These are phyloP conservation scores for Strongylocentrotus purpuratus DNA, from an alignment of 35 echinoderm and acorn worm species.

Conservation along the genomic window DNA sequence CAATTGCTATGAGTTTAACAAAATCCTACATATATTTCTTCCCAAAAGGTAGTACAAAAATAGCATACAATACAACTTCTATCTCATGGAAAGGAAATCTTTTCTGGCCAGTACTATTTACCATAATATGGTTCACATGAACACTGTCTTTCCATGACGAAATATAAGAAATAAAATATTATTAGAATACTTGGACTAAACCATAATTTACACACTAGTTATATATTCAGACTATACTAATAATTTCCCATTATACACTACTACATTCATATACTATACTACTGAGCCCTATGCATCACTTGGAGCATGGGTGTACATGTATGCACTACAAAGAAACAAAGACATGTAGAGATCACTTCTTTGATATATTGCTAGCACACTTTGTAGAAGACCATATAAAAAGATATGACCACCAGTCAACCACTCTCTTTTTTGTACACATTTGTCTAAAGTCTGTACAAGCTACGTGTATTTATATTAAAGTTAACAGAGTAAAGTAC, in stretches of 20 bases:
- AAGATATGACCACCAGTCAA: not conserved
- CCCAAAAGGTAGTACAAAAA: not conserved
- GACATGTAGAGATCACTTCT: not conserved
- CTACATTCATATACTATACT: not conserved
- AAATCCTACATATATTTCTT: too few species aligned
- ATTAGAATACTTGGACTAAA: too few species aligned
- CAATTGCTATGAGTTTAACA: too few species aligned
- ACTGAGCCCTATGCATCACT: not conserved
- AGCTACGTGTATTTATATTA: not conserved
- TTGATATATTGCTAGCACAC: slow-evolving; percentile 10
- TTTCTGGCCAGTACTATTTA: not conserved
- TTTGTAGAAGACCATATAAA: slow-evolving; percentile 4
- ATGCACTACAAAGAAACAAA: not conserved
- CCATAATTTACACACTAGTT: too few species aligned
- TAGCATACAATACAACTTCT: not conserved
- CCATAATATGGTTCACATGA: too few species aligned
- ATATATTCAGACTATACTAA: too few species aligned
- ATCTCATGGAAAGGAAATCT: not conserved
- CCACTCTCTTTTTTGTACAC: not conserved
- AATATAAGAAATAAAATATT: too few species aligned
- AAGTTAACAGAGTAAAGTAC: too few species aligned
- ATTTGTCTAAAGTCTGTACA: not conserved
- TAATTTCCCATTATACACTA: too few species aligned
- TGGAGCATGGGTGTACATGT: not conserved
- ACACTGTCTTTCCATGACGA: too few species aligned